Evolutionary conservation across 1,140 invertebrate species (phyloP).

Genomic region (Diachasmimorpha longicaudata): DNA sequence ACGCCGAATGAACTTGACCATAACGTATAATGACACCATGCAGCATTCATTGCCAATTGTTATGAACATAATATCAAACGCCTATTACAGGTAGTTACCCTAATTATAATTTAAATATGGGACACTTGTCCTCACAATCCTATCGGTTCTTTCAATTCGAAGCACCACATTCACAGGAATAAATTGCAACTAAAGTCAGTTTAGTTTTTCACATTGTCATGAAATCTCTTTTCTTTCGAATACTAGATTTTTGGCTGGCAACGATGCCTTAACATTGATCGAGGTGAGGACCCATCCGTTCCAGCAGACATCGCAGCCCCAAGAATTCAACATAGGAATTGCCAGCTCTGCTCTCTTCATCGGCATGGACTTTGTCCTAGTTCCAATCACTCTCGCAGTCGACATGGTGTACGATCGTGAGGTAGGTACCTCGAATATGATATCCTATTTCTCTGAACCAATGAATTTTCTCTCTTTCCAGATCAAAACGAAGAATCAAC

Average conservation of each 20-base stretch:
- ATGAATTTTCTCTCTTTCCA: constrained; percentile 59
- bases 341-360: constrained; percentile 76
- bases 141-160: too few relatives aligned
- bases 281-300: constrained; percentile 70
- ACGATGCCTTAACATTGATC: constrained; percentile 53
- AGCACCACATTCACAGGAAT: too few relatives aligned
- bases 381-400: constrained; percentile 78
- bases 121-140: too few relatives aligned
- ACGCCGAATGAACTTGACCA: constrained; percentile 64
- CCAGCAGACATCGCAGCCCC: constrained; percentile 71
- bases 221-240: constrained; percentile 10
- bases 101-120: too few relatives aligned
- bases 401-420: constrained; percentile 85
- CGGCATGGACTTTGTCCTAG: constrained; percentile 79
- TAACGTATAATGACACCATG: constrained; percentile 80
- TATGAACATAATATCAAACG: constrained; percentile 77
- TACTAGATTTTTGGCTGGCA: constrained; percentile 44
- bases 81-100: constrained; percentile 67
- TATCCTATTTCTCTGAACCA: background rate
- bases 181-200: too few relatives aligned
- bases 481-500: constrained; percentile 83
- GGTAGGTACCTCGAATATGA: constrained; percentile 59
- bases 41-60: constrained; percentile 80
- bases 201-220: too few relatives aligned
- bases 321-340: constrained; percentile 74